Conservation (phyloP, 2,797 vertebrate genomes). For the Vireo griseus region DNA sequence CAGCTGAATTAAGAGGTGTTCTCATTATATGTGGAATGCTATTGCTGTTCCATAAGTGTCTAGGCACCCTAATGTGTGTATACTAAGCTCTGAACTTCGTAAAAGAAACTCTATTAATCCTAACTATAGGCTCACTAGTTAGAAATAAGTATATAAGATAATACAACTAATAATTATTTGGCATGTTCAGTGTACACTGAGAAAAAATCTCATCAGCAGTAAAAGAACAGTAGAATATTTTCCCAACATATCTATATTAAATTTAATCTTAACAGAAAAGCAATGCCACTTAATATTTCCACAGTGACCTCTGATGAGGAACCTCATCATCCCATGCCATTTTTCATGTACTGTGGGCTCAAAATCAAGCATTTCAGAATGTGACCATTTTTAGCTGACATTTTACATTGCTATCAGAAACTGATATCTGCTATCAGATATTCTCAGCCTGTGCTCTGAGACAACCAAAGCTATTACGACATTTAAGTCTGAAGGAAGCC, state of each 20-base stretch:
- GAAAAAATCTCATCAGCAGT: neutral
- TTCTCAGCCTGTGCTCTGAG: neutral
- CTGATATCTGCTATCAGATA: neutral
- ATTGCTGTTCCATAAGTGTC: neutral
- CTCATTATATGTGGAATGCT: conserved; percentile 17
- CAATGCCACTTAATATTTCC: neutral
- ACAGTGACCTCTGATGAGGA: neutral
- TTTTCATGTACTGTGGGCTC: neutral
- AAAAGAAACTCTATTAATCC: neutral
- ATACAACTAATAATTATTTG: neutral
- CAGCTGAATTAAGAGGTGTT: conserved; percentile 49
- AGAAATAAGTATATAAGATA: neutral
- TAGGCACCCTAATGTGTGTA: neutral
- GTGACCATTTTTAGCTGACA: neutral
- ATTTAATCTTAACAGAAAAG: neutral
- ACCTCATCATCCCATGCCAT: neutral
- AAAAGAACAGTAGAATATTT: neutral
- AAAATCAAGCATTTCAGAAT: neutral
- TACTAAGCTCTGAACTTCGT: neutral
- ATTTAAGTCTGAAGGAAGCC: neutral
- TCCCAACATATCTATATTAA: neutral
- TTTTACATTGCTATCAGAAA: neutral
- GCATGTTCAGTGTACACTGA: neutral
- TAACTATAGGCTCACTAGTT: neutral
- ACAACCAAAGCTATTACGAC: neutral